These are phyloP conservation scores for Geococcyx californianus DNA, from an alignment of 2,113 vertebrate genomes.

Conservation along the genomic window DNA sequence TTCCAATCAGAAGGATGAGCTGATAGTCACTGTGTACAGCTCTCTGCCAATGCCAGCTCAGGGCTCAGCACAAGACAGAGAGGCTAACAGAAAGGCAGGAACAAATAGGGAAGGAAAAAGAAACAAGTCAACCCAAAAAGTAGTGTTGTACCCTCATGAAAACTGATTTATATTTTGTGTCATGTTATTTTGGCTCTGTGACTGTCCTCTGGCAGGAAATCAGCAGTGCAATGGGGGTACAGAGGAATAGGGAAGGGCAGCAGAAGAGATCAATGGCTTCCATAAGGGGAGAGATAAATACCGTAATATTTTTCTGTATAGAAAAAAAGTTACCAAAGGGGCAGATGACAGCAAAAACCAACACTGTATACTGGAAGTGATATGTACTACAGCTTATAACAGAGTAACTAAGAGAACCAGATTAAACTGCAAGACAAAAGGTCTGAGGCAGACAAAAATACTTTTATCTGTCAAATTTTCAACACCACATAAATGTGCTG, in stretches of 20 bases:
- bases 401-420: not conserved
- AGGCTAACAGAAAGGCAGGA: not conserved
- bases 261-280: not conserved
- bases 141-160: not conserved
- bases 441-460: not conserved
- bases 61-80: not conserved
- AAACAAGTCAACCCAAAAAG: not conserved
- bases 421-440: not conserved
- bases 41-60: not conserved
- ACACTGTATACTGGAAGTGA: not conserved
- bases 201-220: not conserved
- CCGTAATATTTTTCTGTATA: not conserved
- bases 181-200: not conserved
- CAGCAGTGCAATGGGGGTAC: not conserved
- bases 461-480: not conserved
- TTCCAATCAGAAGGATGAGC: not conserved
- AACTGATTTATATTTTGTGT: not conserved
- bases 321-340: not conserved
- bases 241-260: not conserved
- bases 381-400: not conserved
- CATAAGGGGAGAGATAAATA: not conserved
- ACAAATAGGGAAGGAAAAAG: not conserved
- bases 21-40: not conserved
- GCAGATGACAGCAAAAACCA: not conserved
- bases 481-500: not conserved